phyloP scores from a whole-genome alignment of 2,113 vertebrate species.

The Manacus vitellinus region DNA sequence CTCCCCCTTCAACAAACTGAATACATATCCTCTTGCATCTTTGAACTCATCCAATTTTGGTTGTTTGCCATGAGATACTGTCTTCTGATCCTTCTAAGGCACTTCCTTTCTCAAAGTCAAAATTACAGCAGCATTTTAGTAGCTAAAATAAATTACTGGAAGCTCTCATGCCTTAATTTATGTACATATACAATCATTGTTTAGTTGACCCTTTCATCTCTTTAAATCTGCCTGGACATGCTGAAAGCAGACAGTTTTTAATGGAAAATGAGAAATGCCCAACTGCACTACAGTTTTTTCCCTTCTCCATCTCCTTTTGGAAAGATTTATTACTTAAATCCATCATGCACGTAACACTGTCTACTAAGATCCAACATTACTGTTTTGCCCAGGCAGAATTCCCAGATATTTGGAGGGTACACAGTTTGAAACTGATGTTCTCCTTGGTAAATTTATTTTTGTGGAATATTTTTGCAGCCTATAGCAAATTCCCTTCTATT shows the following conservation, averaged over 20 bases:
- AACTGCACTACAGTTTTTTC: not conserved
- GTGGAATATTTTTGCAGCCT: not conserved
- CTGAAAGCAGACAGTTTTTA: not conserved
- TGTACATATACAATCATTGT: not conserved
- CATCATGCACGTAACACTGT: not conserved
- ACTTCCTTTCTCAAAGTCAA: constrained; percentile 9
- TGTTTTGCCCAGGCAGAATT: not conserved
- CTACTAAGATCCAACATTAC: not conserved
- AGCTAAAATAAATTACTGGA: not conserved
- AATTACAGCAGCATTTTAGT: not conserved
- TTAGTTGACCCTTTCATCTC: not conserved
- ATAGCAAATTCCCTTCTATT: not conserved
- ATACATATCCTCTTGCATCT: not conserved
- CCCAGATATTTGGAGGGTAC: not conserved
- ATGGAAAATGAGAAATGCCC: not conserved
- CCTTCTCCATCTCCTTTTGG: not conserved
- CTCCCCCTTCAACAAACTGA: not conserved
- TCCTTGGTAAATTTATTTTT: not conserved
- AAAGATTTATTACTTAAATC: not conserved
- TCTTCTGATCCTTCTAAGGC: not conserved
- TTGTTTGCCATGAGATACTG: not conserved
- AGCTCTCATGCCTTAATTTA: not conserved
- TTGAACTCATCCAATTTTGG: not conserved
- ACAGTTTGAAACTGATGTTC: not conserved
- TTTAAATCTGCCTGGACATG: not conserved